phyloP scores from a whole-genome alignment of 2,797 vertebrate genomes.

The Centropyge bicolor region DNA sequence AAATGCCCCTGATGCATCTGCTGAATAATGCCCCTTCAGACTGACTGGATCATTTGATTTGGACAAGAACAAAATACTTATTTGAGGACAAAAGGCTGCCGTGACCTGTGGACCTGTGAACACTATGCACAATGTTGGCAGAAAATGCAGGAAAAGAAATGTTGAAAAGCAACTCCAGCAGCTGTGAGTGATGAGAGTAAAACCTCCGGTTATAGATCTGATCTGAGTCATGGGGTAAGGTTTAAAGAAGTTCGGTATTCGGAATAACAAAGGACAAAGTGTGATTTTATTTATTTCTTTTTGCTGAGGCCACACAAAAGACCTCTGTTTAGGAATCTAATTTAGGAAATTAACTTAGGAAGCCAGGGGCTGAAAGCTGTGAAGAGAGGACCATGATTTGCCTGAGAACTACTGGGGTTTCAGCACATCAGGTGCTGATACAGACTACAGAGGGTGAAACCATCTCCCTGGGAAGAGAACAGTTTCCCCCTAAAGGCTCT shows the following conservation, averaged over 20 bases:
- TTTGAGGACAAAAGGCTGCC: constrained; percentile 12
- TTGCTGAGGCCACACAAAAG: constrained; percentile 70
- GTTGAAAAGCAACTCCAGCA: background rate
- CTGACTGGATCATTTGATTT: constrained; percentile 42
- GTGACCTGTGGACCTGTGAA: background rate
- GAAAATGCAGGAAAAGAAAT: background rate
- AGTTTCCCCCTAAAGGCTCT: constrained; percentile 55
- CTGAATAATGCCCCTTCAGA: constrained; percentile 43
- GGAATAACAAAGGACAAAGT: constrained; percentile 57
- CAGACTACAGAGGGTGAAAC: constrained; percentile 51
- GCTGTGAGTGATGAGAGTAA: constrained; percentile 18
- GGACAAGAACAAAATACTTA: constrained; percentile 16
- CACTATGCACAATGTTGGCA: background rate
- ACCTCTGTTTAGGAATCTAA: constrained; percentile 74
- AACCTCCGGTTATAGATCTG: constrained; percentile 53
- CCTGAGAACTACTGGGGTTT: constrained; percentile 74
- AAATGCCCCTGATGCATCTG: constrained; percentile 35
- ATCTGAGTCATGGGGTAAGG: constrained; percentile 65
- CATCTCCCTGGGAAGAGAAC: constrained; percentile 67
- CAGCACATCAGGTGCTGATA: constrained; percentile 67
- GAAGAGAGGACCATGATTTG: constrained; percentile 48
- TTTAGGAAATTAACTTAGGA: too few relatives aligned
- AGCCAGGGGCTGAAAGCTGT: constrained; percentile 63
- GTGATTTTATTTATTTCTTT: constrained; percentile 62
- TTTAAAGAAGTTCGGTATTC: constrained; percentile 34